Conservation (phyloP, 2,888 invertebrate genomes). For the Drosophila ustulata region DNA sequence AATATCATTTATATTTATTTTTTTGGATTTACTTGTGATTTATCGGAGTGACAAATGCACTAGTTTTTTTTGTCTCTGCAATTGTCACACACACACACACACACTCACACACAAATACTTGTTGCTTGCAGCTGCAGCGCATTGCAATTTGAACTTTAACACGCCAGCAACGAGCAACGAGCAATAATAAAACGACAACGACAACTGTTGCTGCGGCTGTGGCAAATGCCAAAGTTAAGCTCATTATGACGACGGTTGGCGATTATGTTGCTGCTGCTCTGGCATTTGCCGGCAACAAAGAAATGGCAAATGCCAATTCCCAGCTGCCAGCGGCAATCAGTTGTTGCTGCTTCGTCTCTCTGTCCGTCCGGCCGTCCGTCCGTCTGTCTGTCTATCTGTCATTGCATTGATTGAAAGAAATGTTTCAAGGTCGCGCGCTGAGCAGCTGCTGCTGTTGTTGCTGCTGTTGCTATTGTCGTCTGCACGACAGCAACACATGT, state of each 20-base stretch:
- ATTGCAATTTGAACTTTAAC: conserved; percentile 76
- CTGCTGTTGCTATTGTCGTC: conserved; percentile 30
- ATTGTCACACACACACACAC: conserved; percentile 3
- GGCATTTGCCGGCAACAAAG: conserved; percentile 75
- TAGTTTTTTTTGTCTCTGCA: background rate
- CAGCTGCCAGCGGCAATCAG: conserved; percentile 35
- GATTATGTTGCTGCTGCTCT: conserved; percentile 43
- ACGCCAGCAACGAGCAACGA: conserved; percentile 41
- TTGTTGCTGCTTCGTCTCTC: background rate
- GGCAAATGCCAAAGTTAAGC: conserved; percentile 69
- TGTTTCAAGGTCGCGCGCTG: conserved; percentile 71
- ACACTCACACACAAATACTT: background rate
- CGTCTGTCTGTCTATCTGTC: conserved; percentile 30
- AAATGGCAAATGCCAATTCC: conserved; percentile 74
- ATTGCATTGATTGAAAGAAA: conserved; percentile 61
- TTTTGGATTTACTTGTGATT: conserved; percentile 2
- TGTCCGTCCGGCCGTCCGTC: background rate
- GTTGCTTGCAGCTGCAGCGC: conserved; percentile 41
- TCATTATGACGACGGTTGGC: conserved; percentile 19
- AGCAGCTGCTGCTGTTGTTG: conserved; percentile 23
- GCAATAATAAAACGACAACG: conserved; percentile 14
- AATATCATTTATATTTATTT: conserved; percentile 5
- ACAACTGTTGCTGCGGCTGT: background rate
- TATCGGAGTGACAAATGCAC: conserved; percentile 20
- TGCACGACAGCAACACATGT: conserved; percentile 43